phyloP scores from a whole-genome alignment of 2,797 vertebrate genomes.

The Anas acuta region DNA sequence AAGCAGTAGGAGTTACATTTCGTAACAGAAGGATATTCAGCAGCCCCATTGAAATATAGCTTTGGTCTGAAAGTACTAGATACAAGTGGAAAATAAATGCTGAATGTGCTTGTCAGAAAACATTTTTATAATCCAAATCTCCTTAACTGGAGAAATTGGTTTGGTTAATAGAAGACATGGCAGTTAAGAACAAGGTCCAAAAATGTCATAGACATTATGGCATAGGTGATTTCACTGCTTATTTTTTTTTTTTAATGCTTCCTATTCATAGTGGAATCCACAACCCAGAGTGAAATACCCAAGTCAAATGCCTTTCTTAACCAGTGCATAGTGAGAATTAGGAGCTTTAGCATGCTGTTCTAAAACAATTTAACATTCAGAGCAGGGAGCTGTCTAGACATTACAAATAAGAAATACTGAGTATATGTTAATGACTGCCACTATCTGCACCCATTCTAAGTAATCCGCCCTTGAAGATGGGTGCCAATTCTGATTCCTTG shows the following conservation, averaged over 20 bases:
- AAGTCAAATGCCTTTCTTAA: background rate
- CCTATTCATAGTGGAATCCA: background rate
- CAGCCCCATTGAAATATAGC: background rate
- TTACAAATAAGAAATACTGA: constrained; percentile 1
- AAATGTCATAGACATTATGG: background rate
- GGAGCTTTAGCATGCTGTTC: background rate
- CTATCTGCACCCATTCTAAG: background rate
- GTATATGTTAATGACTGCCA: constrained; percentile 3
- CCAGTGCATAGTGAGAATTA: background rate
- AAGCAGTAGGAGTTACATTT: background rate
- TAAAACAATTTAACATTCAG: background rate
- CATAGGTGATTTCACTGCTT: background rate
- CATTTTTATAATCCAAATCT: background rate
- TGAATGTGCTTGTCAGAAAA: background rate
- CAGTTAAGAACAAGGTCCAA: background rate
- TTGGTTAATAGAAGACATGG: background rate
- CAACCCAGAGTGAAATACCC: background rate
- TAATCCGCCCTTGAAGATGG: background rate
- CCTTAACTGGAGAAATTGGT: background rate
- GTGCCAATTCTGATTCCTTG: background rate
- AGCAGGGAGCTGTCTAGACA: background rate
- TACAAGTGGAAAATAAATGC: background rate
- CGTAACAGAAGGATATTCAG: background rate
- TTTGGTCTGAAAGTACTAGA: background rate
- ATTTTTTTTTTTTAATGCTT: background rate